Base-by-base conservation (phyloP, 2,113 vertebrate species). In the Mustela lutreola region DNA sequence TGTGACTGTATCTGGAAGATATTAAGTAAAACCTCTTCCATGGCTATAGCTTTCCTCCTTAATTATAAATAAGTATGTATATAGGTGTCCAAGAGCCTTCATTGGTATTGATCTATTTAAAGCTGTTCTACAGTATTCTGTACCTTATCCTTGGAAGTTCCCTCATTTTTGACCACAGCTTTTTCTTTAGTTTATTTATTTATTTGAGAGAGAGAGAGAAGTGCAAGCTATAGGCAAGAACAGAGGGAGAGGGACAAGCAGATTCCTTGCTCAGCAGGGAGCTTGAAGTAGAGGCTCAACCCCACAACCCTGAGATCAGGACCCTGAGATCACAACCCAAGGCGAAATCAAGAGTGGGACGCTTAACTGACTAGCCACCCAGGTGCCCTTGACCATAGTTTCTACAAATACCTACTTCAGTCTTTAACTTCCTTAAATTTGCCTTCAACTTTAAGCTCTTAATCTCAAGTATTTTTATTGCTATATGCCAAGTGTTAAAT, bases 341-440 rank as follows among this genome's bases (percentile, higher is more conserved):
- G 33, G 33, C 18, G 8, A 36, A 10, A 70, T 70, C 33, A 70
- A 36, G 67, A 70, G 67, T 70, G 7, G 16, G 16, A n/a, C 2
- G 18, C 67, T 70, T n/a, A 70, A 18, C 33, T 7, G 33, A 70
- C 67, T 70, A 70, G 16, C 67, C 67, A n/a, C 67, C 14, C 28
- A 16, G 28, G 28, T 33, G 63, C 63, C 7, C 16, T 33, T 80
- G n/a, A 85, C 39, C 16, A 65, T 31, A 81, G 9, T 89, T 97
- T 95, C 65, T 92, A 24, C 8, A 81, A 63, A 89, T 48, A 48
- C 16, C 15, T 83, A 71, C 36, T 91, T 91, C 50, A 86, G 60
- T 10, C 63, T 97, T 87, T 92, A 94, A 86, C 75, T 87, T 94
- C 24, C 48, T 94, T 88, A 96, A 80, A 71, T 95, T 76, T 97